Percentiles rank a stretch among this genome's conserved stretches.
Evolutionary conservation across 2,797 vertebrate species (phyloP).

Genomic region (Psittacula echo): DNA sequence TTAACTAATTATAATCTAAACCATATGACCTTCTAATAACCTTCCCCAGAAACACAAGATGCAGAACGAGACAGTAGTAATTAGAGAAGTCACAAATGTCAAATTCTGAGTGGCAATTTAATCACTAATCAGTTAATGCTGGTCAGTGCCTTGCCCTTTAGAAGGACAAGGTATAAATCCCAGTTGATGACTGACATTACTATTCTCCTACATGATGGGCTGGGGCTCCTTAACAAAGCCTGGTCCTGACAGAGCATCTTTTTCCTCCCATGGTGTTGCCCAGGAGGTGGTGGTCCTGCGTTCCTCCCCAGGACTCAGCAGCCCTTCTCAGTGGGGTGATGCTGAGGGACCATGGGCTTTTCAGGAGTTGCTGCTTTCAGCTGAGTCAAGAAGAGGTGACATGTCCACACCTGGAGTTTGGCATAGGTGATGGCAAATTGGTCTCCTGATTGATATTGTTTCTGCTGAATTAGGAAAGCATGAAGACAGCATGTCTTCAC

Average conservation of each 20-base stretch:
- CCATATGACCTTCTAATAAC: background rate
- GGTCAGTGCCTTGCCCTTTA: constrained; percentile 5
- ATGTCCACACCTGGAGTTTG: background rate
- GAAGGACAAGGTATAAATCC: background rate
- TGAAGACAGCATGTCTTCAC: background rate
- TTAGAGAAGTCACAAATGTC: background rate
- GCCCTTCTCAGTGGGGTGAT: background rate
- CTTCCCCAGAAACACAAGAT: constrained; percentile 1
- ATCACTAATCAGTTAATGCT: background rate
- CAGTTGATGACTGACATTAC: background rate
- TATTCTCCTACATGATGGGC: background rate
- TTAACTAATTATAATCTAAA: constrained; percentile 1
- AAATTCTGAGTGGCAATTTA: constrained; percentile 22
- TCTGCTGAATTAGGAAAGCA: background rate
- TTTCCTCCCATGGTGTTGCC: background rate
- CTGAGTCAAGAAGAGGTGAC: background rate
- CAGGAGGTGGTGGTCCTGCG: accelerated
- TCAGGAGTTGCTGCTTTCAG: background rate
- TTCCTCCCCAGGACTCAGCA: background rate
- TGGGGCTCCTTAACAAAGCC: background rate
- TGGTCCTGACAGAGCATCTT: background rate
- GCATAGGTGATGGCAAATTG: background rate
- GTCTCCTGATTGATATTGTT: background rate
- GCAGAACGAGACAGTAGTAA: background rate
- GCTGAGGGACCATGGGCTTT: background rate